Percentiles rank a stretch among this genome's conserved stretches.
These are phyloP conservation scores for Brachyptera risi DNA, from an alignment of 2,888 invertebrate species.

Conservation along the genomic window DNA sequence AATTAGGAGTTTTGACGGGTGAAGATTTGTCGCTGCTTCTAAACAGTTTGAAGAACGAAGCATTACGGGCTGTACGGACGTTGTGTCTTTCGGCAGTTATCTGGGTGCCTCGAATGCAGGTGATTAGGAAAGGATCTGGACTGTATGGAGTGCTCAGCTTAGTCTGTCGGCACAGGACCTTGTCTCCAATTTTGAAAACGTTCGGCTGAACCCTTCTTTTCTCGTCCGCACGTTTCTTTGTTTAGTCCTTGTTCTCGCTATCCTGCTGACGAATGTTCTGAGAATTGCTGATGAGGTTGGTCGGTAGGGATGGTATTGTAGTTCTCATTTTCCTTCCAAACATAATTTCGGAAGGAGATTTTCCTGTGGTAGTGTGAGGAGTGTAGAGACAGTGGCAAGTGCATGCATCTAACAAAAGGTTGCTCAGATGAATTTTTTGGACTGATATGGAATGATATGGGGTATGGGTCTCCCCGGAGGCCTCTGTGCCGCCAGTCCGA, in stretches of 20 bases:
- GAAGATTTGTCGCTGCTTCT: no score
- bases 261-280: background rate
- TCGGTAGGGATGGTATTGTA: background rate
- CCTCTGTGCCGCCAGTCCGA: no score
- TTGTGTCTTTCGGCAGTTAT: background rate
- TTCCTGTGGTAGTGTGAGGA: background rate
- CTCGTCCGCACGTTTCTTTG: background rate
- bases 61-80: background rate
- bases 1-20: no score
- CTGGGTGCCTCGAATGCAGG: background rate
- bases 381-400: no score
- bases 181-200: background rate
- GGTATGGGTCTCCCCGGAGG: no score
- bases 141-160: background rate
- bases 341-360: background rate
- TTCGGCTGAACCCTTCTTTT: background rate
- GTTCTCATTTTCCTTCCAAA: background rate
- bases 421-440: no score
- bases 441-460: no score
- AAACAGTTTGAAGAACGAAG: conserved; percentile 1
- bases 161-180: background rate
- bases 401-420: no score
- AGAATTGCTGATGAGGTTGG: background rate
- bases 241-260: background rate
- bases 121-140: background rate